Percentiles rank a stretch among this genome's conserved stretches.
Conservation (phyloP, 2,888 invertebrate species). For the Coenonympha arcania region DNA sequence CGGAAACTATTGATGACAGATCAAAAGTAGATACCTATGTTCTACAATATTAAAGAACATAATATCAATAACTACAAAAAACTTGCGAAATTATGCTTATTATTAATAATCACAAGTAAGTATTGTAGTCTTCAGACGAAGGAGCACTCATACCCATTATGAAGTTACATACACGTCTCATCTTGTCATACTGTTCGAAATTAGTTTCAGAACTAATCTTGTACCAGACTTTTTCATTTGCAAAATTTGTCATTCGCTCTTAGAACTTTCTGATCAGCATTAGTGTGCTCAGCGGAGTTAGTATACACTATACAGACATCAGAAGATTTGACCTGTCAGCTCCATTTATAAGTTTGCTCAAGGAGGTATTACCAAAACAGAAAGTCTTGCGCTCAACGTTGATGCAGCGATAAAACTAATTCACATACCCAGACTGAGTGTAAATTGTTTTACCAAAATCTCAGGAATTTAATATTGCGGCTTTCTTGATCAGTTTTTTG, state of each 20-base stretch:
- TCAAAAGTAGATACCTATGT: no score
- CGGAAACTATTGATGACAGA: no score
- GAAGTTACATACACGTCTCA: background rate
- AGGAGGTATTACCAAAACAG: background rate
- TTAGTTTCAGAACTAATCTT: constrained; percentile 23
- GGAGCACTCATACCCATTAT: no score
- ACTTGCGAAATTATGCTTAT: no score
- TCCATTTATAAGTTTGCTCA: constrained; percentile 53
- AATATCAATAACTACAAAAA: no score
- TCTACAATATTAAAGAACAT: no score
- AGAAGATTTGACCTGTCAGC: constrained; percentile 39
- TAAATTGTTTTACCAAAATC: no score
- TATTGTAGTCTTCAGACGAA: no score
- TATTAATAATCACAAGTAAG: no score
- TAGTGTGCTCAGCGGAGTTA: constrained; percentile 24
- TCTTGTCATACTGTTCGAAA: background rate
- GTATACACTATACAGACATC: constrained; percentile 35
- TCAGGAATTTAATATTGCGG: no score
- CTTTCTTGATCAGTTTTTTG: no score
- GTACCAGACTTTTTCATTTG: constrained; percentile 40
- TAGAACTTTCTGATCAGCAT: constrained; percentile 37
- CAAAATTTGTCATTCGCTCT: constrained; percentile 41
- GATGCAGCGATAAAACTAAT: background rate
- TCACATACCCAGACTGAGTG: background rate
- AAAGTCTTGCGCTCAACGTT: background rate